These are phyloP conservation scores for Nansenia antarctica DNA, from an alignment of 2,113 vertebrate species.

Conservation along the genomic window DNA sequence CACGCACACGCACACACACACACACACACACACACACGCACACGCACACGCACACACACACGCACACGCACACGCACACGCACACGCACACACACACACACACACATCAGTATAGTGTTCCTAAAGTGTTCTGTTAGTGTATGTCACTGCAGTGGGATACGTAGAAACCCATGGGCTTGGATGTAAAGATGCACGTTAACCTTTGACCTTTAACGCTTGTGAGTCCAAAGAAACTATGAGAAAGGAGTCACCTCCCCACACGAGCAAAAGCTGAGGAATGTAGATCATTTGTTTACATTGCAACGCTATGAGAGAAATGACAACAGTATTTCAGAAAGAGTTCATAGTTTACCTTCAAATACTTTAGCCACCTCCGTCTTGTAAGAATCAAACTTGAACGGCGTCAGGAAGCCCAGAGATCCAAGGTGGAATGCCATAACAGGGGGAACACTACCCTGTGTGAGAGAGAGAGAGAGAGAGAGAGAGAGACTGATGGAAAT, in stretches of 20 bases:
- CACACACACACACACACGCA: conserved; percentile 7
- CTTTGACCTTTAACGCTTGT: too few relatives aligned
- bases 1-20: background rate
- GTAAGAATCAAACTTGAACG: conserved; percentile 66
- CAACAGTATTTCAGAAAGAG: too few relatives aligned
- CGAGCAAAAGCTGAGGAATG: too few relatives aligned
- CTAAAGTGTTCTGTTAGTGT: background rate
- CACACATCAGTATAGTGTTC: background rate
- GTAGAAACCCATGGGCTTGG: too few relatives aligned
- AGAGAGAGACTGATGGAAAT: background rate
- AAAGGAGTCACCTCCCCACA: too few relatives aligned
- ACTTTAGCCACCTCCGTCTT: conserved; percentile 62
- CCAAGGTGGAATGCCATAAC: conserved; percentile 84
- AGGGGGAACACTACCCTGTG: conserved; percentile 78
- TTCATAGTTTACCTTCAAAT: conserved; percentile 52
- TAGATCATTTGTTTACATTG: too few relatives aligned
- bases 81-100: conserved; percentile 8
- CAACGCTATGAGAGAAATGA: too few relatives aligned
- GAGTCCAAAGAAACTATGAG: too few relatives aligned
- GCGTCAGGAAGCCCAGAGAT: conserved; percentile 79
- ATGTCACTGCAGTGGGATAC: too few relatives aligned
- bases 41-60: conserved; percentile 1
- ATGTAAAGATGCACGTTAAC: too few relatives aligned
- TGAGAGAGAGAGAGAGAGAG: background rate
- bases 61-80: conserved; percentile 8